These are phyloP conservation scores for Ciona savignyi DNA, from an alignment of 23 tunicate species.

Conservation along the genomic window DNA sequence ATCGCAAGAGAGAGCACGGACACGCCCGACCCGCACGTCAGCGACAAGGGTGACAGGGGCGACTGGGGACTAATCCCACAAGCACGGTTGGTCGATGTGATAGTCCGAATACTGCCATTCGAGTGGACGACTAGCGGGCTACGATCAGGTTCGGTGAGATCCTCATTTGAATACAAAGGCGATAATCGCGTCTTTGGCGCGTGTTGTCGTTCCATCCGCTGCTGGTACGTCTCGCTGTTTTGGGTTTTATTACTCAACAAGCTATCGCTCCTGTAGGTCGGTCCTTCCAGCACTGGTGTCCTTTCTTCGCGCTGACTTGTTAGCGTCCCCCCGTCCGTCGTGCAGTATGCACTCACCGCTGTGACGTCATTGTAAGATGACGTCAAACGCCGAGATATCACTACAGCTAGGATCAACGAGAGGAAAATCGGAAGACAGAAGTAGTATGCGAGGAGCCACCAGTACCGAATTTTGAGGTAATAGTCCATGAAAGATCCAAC, in stretches of 20 bases:
- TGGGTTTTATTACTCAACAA: conserved; percentile 26
- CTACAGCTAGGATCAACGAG: conserved; percentile 36
- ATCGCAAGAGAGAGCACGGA: conserved; percentile 23
- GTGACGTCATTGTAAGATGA: neutral
- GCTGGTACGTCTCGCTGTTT: conserved; percentile 25
- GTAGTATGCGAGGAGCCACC: conserved; percentile 68
- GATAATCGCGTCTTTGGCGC: conserved; percentile 26
- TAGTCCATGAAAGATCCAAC: conserved; percentile 28
- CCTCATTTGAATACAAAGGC: conserved; percentile 38
- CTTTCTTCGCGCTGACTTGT: conserved; percentile 24
- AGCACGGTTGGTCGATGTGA: conserved; percentile 8
- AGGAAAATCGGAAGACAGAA: conserved; percentile 52
- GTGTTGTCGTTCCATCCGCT: conserved; percentile 34
- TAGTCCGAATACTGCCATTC: conserved; percentile 53
- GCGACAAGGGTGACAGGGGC: conserved; percentile 42
- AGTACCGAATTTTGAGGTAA: conserved; percentile 35
- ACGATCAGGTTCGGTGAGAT: conserved; percentile 18
- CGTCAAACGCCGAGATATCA: conserved; percentile 55
- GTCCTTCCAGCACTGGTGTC: conserved; percentile 6
- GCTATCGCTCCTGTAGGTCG: conserved; percentile 26
- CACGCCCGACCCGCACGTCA: conserved; percentile 52
- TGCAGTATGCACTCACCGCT: conserved; percentile 1
- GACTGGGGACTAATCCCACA: conserved; percentile 34
- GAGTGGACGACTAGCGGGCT: conserved; percentile 36
- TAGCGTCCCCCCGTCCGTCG: conserved; percentile 33